A percentile compares a stretch with the other conserved stretches of the same genome.
These are phyloP conservation scores for Helicoverpa zea DNA, from an alignment of 1,140 invertebrate genomes.

Conservation along the genomic window DNA sequence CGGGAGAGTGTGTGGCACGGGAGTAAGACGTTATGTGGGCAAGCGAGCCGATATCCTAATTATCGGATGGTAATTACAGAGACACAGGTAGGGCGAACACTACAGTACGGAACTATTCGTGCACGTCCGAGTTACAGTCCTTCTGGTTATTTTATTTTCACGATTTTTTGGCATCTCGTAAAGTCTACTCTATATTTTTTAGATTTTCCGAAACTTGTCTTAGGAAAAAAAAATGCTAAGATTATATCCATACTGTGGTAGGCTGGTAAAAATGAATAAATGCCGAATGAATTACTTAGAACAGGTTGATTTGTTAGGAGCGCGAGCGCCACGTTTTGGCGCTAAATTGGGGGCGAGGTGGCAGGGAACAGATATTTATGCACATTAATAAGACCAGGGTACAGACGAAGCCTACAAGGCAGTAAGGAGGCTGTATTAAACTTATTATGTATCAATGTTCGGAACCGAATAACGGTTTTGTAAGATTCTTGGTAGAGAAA, in stretches of 20 bases:
- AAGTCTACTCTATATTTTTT: background rate
- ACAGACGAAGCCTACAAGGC: slow-evolving; percentile 69
- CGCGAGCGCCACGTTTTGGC: slow-evolving; percentile 63
- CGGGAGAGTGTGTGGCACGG: too few species aligned
- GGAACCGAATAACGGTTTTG: background rate
- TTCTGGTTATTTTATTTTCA: too few species aligned
- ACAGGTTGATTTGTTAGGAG: slow-evolving; percentile 73
- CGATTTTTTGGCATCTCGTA: too few species aligned
- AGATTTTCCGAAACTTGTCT: too few species aligned
- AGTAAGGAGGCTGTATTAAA: slow-evolving; percentile 27
- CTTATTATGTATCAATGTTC: slow-evolving; percentile 24
- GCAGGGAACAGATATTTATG: slow-evolving; percentile 79
- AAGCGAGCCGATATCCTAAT: too few species aligned
- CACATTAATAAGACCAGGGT: slow-evolving; percentile 79
- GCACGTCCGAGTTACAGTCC: too few species aligned
- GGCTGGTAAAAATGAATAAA: slow-evolving; percentile 44
- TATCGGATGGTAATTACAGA: too few species aligned
- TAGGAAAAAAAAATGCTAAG: background rate
- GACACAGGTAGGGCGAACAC: too few species aligned
- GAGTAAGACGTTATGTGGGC: too few species aligned
- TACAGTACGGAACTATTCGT: too few species aligned
- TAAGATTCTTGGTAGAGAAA: background rate
- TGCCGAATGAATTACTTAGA: slow-evolving; percentile 50
- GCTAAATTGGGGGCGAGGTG: slow-evolving; percentile 74
- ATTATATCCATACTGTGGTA: background rate